These are phyloP conservation scores for Magallana ariakensis DNA, from an alignment of 1,140 invertebrate species.

Conservation along the genomic window DNA sequence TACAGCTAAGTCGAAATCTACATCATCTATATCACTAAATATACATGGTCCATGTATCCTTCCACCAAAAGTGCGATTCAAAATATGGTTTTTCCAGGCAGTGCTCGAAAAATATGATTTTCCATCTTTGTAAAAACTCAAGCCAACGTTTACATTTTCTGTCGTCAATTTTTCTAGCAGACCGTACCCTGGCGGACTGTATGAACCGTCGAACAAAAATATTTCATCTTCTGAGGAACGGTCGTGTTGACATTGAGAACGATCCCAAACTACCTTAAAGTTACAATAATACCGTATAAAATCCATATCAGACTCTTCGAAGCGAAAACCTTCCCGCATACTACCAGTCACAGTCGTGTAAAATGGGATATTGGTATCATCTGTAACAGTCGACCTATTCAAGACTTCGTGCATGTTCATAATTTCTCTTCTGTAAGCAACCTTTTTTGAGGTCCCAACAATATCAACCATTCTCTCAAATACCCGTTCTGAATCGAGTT, in stretches of 20 bases:
- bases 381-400: neutral
- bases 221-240: neutral
- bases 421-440: neutral
- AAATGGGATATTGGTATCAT: neutral
- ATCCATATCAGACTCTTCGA: neutral
- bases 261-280: neutral
- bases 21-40: neutral
- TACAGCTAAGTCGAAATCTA: neutral
- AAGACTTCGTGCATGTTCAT: neutral
- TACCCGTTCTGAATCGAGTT: neutral
- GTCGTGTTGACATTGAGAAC: neutral
- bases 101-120: neutral
- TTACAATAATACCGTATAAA: neutral
- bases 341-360: neutral
- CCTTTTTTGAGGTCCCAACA: neutral
- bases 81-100: too few species aligned
- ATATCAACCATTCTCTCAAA: neutral
- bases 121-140: neutral
- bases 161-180: neutral
- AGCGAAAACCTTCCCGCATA: neutral
- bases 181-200: neutral
- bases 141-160: neutral
- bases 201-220: neutral
- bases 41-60: slow-evolving; percentile 2
- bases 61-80: neutral